Base-by-base conservation (phyloP, 2,113 vertebrate species). In the Mungos mungo region DNA sequence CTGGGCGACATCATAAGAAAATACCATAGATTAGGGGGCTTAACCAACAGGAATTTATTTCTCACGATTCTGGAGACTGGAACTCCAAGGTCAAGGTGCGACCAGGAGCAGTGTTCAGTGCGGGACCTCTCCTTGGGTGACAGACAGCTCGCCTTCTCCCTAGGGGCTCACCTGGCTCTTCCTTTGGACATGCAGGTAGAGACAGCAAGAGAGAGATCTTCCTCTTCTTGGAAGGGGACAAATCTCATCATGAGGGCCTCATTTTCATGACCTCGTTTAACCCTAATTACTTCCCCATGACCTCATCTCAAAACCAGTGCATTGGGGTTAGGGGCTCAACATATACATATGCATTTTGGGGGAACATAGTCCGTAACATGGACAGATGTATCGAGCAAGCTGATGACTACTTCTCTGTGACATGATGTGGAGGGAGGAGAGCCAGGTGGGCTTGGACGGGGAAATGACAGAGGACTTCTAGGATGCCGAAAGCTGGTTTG, bases 361-460 rank as follows among this genome's bases (percentile, higher is more conserved):
- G 29, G 65, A 50, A 45, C 29, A 52, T 0, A 15, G 8, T 52
- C 63, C 14, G 2, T 47, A 27, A 72, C 41, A 65, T 50, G n/a
- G 29, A 52, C 50, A 1, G 29, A 31, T 35, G 31, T 21, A 41
- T 76, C 12, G n/a, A 50, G 52, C 80, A 74, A 47, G 33, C 83
- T 68, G 47, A 27, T 74, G 83, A 52, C 47, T n/a, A 2, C 23
- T 3, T 84, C 29, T 66, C 54, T 10, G 77, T 90, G 96, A 88
- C 90, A 10, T 7, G 71, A 41, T 65, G 0, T 96, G 92, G 90
- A 76, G 95, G 87, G 77, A 89, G 92, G 35, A 15, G 76, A 97
- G 87, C 90, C 94, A 94, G 87, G 90, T 10, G 3, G 33, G 38
- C 45, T 93, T 57, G 45, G 45, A 31, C 9, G 31, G 63, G 45